A percentile compares a stretch with the other conserved stretches of the same genome.
Evolutionary conservation across 2,888 invertebrate genomes (phyloP).

Genomic region (Dendrolimus houi): DNA sequence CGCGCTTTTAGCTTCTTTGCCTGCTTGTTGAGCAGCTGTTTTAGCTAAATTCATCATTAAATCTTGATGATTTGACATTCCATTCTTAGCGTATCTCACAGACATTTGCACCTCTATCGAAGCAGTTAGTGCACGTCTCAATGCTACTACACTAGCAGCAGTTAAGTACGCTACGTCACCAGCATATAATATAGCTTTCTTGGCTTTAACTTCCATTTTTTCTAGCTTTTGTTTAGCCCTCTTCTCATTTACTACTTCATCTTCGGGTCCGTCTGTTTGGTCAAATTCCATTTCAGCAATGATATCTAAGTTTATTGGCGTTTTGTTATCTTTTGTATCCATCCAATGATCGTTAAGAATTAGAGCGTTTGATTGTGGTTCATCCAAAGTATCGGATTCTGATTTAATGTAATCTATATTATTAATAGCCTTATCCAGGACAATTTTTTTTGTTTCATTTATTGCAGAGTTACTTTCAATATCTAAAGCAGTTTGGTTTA

Average conservation of each 20-base stretch:
- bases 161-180: constrained; percentile 67
- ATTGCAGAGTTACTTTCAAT: constrained; percentile 35
- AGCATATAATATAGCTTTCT: constrained; percentile 67
- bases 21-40: constrained; percentile 68
- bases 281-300: constrained; percentile 62
- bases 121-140: constrained; percentile 63
- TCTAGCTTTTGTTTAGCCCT: constrained; percentile 54
- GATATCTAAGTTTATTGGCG: constrained; percentile 44
- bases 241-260: constrained; percentile 44
- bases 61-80: constrained; percentile 65
- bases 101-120: constrained; percentile 70
- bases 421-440: constrained; percentile 48
- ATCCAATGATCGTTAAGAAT: constrained; percentile 54
- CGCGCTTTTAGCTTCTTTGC: constrained; percentile 65
- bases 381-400: constrained; percentile 36
- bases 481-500: constrained; percentile 60
- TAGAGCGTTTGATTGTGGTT: constrained; percentile 40
- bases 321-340: constrained; percentile 44
- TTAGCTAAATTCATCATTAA: constrained; percentile 70
- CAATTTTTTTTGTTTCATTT: constrained; percentile 43
- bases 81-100: constrained; percentile 58
- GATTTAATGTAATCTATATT: constrained; percentile 33
- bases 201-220: constrained; percentile 57
- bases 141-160: constrained; percentile 64
- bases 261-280: constrained; percentile 44